Evolutionary conservation across 2,113 vertebrate genomes (phyloP), one percentile per base, ranked within the genome.

Genomic region (Trochalopteron elliotii): DNA sequence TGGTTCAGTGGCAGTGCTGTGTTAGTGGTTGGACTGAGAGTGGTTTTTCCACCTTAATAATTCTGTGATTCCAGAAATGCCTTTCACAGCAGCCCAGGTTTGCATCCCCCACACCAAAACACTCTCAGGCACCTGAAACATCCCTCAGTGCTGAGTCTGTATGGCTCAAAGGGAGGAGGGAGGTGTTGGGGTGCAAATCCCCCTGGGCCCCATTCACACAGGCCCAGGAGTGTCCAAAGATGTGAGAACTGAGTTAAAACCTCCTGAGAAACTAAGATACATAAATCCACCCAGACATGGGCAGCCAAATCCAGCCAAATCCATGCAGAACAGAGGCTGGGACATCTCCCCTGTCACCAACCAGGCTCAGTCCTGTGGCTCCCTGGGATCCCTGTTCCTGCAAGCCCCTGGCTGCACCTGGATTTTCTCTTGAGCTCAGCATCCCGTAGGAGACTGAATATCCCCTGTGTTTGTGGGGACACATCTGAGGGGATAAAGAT

Each of bases 371-470:
- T 2, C 3, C 0, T 3, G 40, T 12, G 14, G 31, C 31, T 85
- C 37, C 76, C 2, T 0, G 12, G 60, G 70, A 1, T 16, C 25
- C 35, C 37, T 14, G 24, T 3, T 71, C 81, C 33, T 57, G 61
- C 61, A 19, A 23, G 8, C 15, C 30, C 28, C 4, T 13, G 68
- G 42, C 57, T 67, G 35, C 71, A 7, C 19, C 49, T 27, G 74
- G 22, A 5, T 39, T 65, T n/a, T 45, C 11, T 4, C 53, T 37
- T 7, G 30, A 60, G 39, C 67, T 96, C 37, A 4, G 44, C 80
- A 25, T 40, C 67, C 77, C 3, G 0, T 0, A 0, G 20, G 17
- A 50, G 31, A 2, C 35, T 44, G 55, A 55, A n/a, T 10, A 0
- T 6, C 22, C 23, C 2, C 0, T 2, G 28, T 5, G 1, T 52